These are phyloP conservation scores for Steinernema khuongi DNA, from an alignment of 1,140 invertebrate species.

Conservation along the genomic window DNA sequence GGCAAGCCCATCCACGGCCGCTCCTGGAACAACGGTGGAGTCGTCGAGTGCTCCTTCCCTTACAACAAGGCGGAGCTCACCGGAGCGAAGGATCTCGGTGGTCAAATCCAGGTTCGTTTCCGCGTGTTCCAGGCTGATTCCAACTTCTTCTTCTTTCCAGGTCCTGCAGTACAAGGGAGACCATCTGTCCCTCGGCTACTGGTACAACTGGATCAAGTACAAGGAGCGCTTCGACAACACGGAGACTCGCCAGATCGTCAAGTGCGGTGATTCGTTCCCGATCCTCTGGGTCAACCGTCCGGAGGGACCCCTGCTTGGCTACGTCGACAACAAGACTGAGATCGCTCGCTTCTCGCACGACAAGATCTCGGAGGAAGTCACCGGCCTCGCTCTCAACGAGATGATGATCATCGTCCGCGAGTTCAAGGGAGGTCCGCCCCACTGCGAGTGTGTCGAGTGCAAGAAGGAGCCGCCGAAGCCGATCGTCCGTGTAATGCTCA, in stretches of 20 bases:
- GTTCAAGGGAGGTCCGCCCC: conserved; percentile 35
- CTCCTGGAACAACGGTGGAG: conserved; percentile 46
- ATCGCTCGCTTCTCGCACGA: conserved; percentile 42
- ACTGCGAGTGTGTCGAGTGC: conserved; percentile 22
- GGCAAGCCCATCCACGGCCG: conserved; percentile 47
- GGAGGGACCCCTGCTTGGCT: conserved; percentile 41
- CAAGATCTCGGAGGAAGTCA: conserved; percentile 32
- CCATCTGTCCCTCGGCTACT: conserved; percentile 44
- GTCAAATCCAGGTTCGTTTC: conserved; percentile 38
- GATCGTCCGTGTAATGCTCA: conserved; percentile 36
- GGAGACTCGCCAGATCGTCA: conserved; percentile 38
- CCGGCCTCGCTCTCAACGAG: conserved; percentile 30
- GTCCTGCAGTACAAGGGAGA: conserved; percentile 51
- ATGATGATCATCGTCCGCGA: conserved; percentile 46
- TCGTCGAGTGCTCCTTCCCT: conserved; percentile 46
- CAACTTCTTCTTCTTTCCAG: conserved; percentile 8
- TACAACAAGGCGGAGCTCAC: conserved; percentile 44
- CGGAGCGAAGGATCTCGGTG: conserved; percentile 37
- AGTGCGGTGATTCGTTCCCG: conserved; percentile 48
- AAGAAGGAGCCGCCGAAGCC: conserved; percentile 16
- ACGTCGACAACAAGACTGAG: conserved; percentile 48
- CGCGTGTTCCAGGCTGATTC: background rate
- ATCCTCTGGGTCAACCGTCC: conserved; percentile 40
- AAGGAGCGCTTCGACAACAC: conserved; percentile 42
- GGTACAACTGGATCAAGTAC: conserved; percentile 56